Base-by-base conservation (phyloP, 2,113 vertebrate species). In the Aviceda subcristata region DNA sequence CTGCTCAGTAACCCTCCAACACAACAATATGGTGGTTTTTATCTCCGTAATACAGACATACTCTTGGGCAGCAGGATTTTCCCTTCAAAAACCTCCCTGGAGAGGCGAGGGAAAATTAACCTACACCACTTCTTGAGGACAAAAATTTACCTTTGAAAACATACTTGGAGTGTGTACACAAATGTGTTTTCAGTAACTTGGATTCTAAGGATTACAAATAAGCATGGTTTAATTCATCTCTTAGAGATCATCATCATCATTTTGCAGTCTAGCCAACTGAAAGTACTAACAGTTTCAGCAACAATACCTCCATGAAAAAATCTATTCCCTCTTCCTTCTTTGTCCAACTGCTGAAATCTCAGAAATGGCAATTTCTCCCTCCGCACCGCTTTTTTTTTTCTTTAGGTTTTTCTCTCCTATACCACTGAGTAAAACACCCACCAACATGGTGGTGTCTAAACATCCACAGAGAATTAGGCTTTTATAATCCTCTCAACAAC, bases 1-100 rank as follows among this genome's bases (percentile, higher is more conserved):
- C 64, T 10, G 29, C 80, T 48, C 48, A 1, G 30, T 11, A 55
- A n/a, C 0, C 1, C 21, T 38, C 32, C 74, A 26, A 12, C 14
- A 8, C 0, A 1, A 23, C 21, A 53, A 8, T 0, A 6, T 1
- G 20, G n/a, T 45, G 64, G 27, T 4, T 32, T 74, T n/a, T 48
- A 23, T 26, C 32, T 34, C 67, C 3, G 1, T 46, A 80, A 41
- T 2, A 17, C 11, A 48, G 23, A 22, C 12, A 4, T 1, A 8
- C 29, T 34, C 18, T 4, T 3, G 10, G 36, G 46, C 3, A 5
- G 62, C 11, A 51, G 50, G 50, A 51, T 26, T 23, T 41, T 30
- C 74, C n/a, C 50, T 23, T 53, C 21, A 32, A 41, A 82, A 60
- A 34, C 8, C 21, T 45, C 34, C 45, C 38, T 4, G 21, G 38